These are phyloP conservation scores for Drosophila aff. DNA, from an alignment of 1,140 invertebrate genomes.

Conservation along the genomic window DNA sequence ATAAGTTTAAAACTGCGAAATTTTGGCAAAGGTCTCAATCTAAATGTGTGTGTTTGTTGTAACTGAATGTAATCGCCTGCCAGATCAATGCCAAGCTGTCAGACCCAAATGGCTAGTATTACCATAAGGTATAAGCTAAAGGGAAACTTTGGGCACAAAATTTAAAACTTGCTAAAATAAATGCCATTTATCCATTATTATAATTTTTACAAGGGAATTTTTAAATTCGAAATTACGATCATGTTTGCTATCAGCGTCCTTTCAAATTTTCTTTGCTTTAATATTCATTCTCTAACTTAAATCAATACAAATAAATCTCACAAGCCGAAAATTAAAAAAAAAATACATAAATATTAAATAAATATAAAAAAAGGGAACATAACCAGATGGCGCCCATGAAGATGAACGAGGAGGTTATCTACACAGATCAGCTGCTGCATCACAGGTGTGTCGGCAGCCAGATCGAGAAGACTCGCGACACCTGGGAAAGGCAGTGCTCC, in stretches of 20 bases:
- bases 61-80: constrained; percentile 9
- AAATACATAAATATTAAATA: background rate
- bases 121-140: background rate
- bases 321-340: background rate
- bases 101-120: background rate
- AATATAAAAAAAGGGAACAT: background rate
- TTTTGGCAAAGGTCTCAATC: constrained; percentile 30
- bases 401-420: constrained; percentile 22
- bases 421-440: constrained; percentile 36
- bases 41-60: constrained; percentile 26
- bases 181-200: no score
- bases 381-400: background rate
- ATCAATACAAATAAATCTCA: background rate
- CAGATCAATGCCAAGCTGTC: constrained; percentile 48
- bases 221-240: background rate
- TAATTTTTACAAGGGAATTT: background rate
- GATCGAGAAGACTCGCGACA: constrained; percentile 1
- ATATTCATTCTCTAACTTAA: background rate
- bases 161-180: no score
- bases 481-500: constrained; percentile 13
- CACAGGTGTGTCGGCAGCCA: constrained; percentile 18
- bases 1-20: constrained; percentile 39
- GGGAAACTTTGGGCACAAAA: background rate
- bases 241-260: background rate
- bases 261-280: background rate